Evolutionary conservation across 2,888 invertebrate species (phyloP).

Genomic region (Dugesia japonica): DNA sequence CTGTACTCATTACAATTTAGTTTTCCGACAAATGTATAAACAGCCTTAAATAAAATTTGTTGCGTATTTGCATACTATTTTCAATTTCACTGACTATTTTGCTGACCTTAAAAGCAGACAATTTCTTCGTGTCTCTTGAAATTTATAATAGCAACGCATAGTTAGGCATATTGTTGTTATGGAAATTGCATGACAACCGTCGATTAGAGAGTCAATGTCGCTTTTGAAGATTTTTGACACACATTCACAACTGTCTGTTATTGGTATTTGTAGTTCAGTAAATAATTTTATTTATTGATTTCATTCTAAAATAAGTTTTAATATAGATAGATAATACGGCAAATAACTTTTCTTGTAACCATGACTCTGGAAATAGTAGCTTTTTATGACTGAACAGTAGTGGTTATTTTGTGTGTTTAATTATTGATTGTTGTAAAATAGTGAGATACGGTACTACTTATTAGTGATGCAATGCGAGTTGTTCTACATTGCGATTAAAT

Average conservation of each 20-base stretch:
- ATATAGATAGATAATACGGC: too few relatives aligned
- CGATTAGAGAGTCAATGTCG: not conserved
- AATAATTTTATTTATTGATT: constrained; percentile 1
- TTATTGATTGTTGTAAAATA: too few relatives aligned
- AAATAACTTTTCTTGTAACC: too few relatives aligned
- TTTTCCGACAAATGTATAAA: constrained; percentile 5
- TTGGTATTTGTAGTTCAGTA: not conserved
- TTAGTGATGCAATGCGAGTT: too few relatives aligned
- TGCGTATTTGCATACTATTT: not conserved
- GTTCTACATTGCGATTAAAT: too few relatives aligned
- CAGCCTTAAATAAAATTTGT: constrained; percentile 14
- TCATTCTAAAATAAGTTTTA: not conserved
- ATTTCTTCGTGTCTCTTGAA: not conserved
- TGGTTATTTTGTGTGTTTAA: too few relatives aligned
- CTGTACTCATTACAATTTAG: constrained; percentile 7
- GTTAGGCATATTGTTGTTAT: not conserved
- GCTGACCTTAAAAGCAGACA: constrained; percentile 20
- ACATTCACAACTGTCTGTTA: constrained; percentile 6
- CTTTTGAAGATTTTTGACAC: not conserved
- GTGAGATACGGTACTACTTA: too few relatives aligned
- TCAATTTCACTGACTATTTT: not conserved
- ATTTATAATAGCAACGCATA: not conserved
- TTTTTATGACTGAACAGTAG: too few relatives aligned
- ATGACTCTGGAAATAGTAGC: too few relatives aligned
- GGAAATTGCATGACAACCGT: not conserved